Percentiles rank a stretch among this genome's conserved stretches.
Conservation (phyloP, 2,888 invertebrate genomes). For the Oeneis ivallda region DNA sequence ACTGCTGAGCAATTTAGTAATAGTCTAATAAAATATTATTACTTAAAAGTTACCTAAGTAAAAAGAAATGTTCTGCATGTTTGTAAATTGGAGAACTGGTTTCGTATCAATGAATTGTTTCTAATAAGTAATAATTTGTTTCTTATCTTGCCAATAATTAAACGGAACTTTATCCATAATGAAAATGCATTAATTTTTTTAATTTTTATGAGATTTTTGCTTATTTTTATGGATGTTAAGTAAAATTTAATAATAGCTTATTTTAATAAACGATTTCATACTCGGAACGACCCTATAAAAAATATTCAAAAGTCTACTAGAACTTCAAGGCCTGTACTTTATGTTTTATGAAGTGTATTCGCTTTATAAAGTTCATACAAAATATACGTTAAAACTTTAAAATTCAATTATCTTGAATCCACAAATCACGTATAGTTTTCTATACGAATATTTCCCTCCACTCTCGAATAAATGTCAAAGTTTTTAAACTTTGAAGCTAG, state of each 20-base stretch:
- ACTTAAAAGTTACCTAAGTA: background rate
- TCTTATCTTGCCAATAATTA: too few relatives aligned
- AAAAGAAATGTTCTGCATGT: background rate
- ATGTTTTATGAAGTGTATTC: background rate
- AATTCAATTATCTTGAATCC: constrained; percentile 5
- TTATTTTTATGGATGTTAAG: too few relatives aligned
- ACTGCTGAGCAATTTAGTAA: background rate
- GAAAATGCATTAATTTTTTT: background rate
- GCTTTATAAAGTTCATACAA: background rate
- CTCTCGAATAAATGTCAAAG: constrained; percentile 1
- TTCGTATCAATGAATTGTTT: too few relatives aligned
- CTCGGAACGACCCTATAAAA: background rate
- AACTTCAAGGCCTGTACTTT: background rate
- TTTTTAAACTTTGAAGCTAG: constrained; percentile 1
- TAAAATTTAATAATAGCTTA: too few relatives aligned
- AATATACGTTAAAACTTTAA: background rate
- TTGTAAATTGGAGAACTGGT: too few relatives aligned
- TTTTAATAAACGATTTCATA: background rate
- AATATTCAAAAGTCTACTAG: background rate
- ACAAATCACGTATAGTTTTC: constrained; percentile 2
- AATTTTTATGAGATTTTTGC: too few relatives aligned
- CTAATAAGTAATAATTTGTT: too few relatives aligned
- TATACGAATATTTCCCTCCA: background rate
- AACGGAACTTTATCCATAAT: too few relatives aligned
- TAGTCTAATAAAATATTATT: background rate